These are phyloP conservation scores for Tolmerus cingulatus DNA, from an alignment of 2,888 invertebrate species.

Conservation along the genomic window DNA sequence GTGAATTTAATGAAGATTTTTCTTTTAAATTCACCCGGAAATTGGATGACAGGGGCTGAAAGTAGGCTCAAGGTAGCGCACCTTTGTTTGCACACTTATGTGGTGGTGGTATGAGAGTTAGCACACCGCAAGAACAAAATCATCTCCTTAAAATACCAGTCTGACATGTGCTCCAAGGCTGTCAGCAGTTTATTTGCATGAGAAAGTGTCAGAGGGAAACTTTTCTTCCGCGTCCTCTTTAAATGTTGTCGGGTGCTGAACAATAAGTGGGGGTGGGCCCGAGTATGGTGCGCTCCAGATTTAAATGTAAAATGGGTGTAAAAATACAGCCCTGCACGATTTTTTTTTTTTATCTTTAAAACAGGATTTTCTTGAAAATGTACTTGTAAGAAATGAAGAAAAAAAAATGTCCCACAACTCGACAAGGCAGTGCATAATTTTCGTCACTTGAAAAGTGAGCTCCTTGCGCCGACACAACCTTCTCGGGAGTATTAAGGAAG, in stretches of 20 bases:
- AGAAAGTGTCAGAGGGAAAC: constrained; percentile 1
- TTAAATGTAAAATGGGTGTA: constrained; percentile 1
- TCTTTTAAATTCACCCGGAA: neutral
- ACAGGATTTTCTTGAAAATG: neutral
- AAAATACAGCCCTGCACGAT: neutral
- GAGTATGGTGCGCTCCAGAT: neutral
- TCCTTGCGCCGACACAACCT: neutral
- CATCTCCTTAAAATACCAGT: neutral
- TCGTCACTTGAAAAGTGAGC: constrained; percentile 9
- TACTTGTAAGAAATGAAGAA: neutral
- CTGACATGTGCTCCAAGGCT: neutral
- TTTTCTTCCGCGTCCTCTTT: neutral
- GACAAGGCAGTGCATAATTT: constrained; percentile 2
- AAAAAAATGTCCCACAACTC: neutral
- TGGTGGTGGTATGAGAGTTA: neutral
- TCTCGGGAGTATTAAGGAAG: neutral
- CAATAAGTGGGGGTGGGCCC: neutral
- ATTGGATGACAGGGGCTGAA: neutral
- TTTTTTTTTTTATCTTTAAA: neutral
- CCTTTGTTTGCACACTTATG: constrained; percentile 2
- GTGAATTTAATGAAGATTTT: neutral
- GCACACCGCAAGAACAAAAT: neutral
- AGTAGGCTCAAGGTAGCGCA: neutral
- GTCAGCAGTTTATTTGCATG: constrained; percentile 24
- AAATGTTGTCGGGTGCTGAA: neutral